A percentile compares a stretch with the other conserved stretches of the same genome.
Conservation (phyloP, 2,797 vertebrate genomes). For the Gastrophryne carolinensis region DNA sequence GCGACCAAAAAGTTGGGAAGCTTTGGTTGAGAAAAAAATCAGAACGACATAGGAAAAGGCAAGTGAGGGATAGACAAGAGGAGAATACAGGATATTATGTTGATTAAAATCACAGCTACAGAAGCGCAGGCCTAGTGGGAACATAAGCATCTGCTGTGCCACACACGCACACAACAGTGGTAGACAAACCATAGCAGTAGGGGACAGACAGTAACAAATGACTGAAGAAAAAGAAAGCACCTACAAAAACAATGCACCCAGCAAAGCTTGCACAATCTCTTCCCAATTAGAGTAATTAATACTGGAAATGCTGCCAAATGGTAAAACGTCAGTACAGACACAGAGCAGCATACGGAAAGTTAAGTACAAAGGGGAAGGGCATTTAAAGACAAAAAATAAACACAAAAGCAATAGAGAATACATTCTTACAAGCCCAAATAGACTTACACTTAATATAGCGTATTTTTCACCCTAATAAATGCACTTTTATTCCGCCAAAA, state of each 20-base stretch:
- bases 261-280: not conserved
- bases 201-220: not conserved
- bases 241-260: not conserved
- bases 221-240: not conserved
- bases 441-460: no score
- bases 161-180: not conserved
- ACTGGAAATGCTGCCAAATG: no score
- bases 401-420: no score
- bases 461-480: no score
- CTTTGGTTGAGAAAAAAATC: constrained; percentile 85
- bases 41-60: constrained; percentile 88
- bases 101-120: constrained; percentile 65
- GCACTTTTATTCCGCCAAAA: no score
- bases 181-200: no score
- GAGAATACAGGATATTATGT: constrained; percentile 76
- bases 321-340: no score
- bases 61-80: constrained; percentile 89
- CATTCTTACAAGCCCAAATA: no score
- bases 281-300: no score
- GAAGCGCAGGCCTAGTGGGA: not conserved
- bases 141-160: not conserved
- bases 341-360: no score
- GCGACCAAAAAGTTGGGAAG: constrained; percentile 99
- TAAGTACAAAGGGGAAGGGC: no score
- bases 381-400: no score